A percentile compares a stretch with the other conserved stretches of the same genome.
phyloP scores from a whole-genome alignment of 2,797 vertebrate genomes.

The Benthosema pterotum region DNA sequence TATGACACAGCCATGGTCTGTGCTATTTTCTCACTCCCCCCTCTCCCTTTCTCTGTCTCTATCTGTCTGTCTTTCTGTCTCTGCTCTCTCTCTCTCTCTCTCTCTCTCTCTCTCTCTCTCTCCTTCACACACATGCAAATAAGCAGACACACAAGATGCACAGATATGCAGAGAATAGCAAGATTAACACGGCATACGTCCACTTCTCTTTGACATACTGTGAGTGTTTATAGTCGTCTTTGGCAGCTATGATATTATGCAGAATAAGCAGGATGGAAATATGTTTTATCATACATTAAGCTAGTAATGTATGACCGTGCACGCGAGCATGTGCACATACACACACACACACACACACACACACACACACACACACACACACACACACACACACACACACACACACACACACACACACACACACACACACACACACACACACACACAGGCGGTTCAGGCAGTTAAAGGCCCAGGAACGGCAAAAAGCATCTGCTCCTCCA shows the following conservation, averaged over 20 bases:
- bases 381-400: slow-evolving; percentile 12
- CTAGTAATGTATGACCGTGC: not conserved
- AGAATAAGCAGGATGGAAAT: slow-evolving; percentile 67
- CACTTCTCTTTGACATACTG: slow-evolving; percentile 52
- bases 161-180: not conserved
- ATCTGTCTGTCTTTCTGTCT: slow-evolving; percentile 30
- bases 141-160: slow-evolving; percentile 6
- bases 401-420: slow-evolving; percentile 16
- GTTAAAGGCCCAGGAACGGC: slow-evolving; percentile 77
- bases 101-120: slow-evolving; percentile 37
- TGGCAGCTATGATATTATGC: slow-evolving; percentile 66
- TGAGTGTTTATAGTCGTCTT: slow-evolving; percentile 69
- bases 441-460: slow-evolving; percentile 59
- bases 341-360: slow-evolving; percentile 2
- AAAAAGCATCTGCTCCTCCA: slow-evolving; percentile 81
- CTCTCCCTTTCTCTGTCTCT: slow-evolving; percentile 25
- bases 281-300: slow-evolving; percentile 50
- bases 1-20: slow-evolving; percentile 51
- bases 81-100: slow-evolving; percentile 30
- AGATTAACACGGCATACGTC: slow-evolving; percentile 35
- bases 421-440: slow-evolving; percentile 42
- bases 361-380: slow-evolving; percentile 1
- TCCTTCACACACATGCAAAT: slow-evolving; percentile 17
- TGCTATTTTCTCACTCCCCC: slow-evolving; percentile 52
- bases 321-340: slow-evolving; percentile 8